Percentiles rank a stretch among this genome's conserved stretches.
Conservation (phyloP, 2,797 vertebrate genomes). For the Echeneis naucrates region DNA sequence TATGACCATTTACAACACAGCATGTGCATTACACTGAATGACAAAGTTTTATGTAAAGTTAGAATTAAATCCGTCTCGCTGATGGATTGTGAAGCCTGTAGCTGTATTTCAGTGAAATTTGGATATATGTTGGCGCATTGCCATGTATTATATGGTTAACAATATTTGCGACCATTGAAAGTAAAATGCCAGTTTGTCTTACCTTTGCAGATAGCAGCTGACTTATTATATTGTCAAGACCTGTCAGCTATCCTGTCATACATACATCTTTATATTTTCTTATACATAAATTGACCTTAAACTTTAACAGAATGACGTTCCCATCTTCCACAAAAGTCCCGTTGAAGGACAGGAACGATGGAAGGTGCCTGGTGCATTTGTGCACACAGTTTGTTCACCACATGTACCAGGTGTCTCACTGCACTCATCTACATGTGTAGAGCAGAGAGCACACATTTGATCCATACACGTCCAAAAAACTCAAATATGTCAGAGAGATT, state of each 20-base stretch:
- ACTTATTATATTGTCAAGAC: constrained; percentile 42
- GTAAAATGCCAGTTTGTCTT: neutral
- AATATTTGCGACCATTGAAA: neutral
- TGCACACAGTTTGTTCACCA: constrained; percentile 60
- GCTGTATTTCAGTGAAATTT: neutral
- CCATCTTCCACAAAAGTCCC: constrained; percentile 53
- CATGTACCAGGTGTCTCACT: constrained; percentile 52
- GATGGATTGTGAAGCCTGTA: no score
- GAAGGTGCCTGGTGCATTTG: constrained; percentile 60
- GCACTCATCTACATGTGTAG: constrained; percentile 76
- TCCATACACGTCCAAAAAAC: neutral
- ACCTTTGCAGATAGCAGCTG: constrained; percentile 45
- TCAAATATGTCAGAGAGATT: neutral
- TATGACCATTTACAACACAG: neutral
- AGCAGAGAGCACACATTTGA: constrained; percentile 12
- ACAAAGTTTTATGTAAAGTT: no score
- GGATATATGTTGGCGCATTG: neutral
- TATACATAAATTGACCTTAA: neutral
- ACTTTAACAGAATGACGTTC: constrained; percentile 52
- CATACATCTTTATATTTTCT: neutral
- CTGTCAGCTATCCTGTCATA: constrained; percentile 26
- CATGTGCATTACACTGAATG: no score
- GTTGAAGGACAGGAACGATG: constrained; percentile 73
- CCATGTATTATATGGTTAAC: neutral
- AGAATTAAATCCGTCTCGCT: neutral